Conservation (phyloP, 2,888 invertebrate species). For the Amorpha juglandis region DNA sequence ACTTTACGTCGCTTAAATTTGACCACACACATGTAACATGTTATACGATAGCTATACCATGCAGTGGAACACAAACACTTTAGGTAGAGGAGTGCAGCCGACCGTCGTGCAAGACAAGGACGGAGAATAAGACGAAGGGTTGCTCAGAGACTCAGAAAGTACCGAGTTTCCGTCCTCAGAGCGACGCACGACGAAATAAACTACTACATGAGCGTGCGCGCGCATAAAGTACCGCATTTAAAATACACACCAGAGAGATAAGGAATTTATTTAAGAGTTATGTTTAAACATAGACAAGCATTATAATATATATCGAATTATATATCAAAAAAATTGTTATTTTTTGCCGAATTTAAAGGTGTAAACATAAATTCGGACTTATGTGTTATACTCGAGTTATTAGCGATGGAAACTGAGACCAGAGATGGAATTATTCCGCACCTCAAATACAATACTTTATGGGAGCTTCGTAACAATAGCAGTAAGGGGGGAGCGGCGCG, state of each 20-base stretch:
- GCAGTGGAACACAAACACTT: conserved; percentile 49
- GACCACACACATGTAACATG: too few relatives aligned
- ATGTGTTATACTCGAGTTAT: conserved; percentile 46
- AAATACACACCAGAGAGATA: conserved; percentile 82
- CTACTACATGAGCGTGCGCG: conserved; percentile 73
- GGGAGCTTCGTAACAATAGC: conserved; percentile 83
- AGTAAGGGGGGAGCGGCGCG: conserved; percentile 80
- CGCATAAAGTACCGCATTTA: conserved; percentile 81
- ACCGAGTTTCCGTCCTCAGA: conserved; percentile 61
- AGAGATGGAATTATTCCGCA: conserved; percentile 76
- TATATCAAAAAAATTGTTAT: conserved; percentile 67
- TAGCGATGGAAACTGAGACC: conserved; percentile 58
- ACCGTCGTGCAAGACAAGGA: conserved; percentile 83
- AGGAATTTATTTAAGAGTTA: conserved; percentile 74
- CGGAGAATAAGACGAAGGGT: conserved; percentile 85
- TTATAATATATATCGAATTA: conserved; percentile 33
- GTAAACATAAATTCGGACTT: conserved; percentile 37
- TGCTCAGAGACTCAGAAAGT: conserved; percentile 81
- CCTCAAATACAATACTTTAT: conserved; percentile 72
- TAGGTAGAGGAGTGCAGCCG: conserved; percentile 76
- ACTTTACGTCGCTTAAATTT: too few relatives aligned
- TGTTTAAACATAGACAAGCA: conserved; percentile 38
- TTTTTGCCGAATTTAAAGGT: conserved; percentile 61
- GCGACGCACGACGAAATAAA: conserved; percentile 57
- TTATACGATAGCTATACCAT: background rate